Evolutionary conservation across 2,888 invertebrate species (phyloP), one percentile per base, ranked within the genome.

Genomic region (Cosmia pyralina): DNA sequence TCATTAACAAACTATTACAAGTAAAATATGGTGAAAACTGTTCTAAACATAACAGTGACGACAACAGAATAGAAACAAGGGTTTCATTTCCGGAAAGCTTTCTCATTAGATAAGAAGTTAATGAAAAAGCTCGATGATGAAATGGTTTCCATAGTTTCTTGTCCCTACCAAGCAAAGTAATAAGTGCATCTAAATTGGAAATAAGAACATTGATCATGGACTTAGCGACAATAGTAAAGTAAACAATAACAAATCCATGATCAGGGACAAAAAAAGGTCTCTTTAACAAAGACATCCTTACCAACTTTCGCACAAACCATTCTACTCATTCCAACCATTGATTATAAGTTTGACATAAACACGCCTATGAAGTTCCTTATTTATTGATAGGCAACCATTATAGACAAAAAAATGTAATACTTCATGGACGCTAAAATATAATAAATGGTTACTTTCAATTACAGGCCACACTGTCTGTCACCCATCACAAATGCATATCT

Each of bases 1-100:
- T 59, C 6, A 52, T 81, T 72, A 77, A 10, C 19, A 74, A 15
- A 60, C 22, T 75, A 19, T 69, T 48, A 69, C 46, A 34, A 59
- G 38, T 22, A 13, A 44, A 60, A 60, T 19, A 34, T 38, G 17
- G 28, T 15, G 59, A 11, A 48, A 76, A 46, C 3, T 38, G 34
- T 65, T 65, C 0, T 13, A 44, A 41, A 13, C 10, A 28, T 15
- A 41, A 7, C 17, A 11, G 46, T 48, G 10, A 41, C n/a, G n/a
- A n/a, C 17, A 28, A n/a, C 13, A 2, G 0, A 38, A 50, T 17
- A 1, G 15, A 17, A 44, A 34, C 0, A 22, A 52, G 19, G 6
- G 34, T 44, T 58, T 57, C 0, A 57, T 66, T 48, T 22, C 11
- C 22, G 19, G 6, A 15, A 53, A 70, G 46, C 2, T 57, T 41